phyloP scores from a whole-genome alignment of 2,113 vertebrate species.

The Microcebus lehilahytsara region DNA sequence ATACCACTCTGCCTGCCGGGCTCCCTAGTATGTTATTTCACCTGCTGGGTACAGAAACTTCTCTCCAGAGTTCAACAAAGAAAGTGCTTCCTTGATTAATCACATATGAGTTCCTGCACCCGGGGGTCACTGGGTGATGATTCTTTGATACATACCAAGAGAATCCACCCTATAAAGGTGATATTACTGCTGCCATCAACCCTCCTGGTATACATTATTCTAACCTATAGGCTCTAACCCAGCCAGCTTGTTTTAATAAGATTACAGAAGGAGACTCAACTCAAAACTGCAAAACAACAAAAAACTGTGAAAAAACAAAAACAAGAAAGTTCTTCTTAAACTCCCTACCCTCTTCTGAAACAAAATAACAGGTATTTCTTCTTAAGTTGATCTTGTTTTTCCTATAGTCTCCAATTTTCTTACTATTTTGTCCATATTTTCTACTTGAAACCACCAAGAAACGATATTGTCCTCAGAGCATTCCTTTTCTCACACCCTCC shows the following conservation, averaged over 20 bases:
- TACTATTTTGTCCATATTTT: not conserved
- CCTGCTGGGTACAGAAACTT: constrained; percentile 63
- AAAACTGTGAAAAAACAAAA: not conserved
- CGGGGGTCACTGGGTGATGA: constrained; percentile 5
- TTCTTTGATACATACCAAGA: constrained; percentile 24
- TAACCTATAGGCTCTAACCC: constrained; percentile 15
- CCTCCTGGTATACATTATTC: not conserved
- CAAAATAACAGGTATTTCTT: not conserved
- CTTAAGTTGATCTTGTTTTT: not conserved
- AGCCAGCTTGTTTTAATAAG: constrained; percentile 41
- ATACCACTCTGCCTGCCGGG: constrained; percentile 33
- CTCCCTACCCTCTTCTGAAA: not conserved
- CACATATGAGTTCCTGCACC: not conserved
- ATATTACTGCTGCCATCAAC: not conserved
- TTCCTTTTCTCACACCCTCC: not conserved
- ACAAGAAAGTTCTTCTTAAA: not conserved
- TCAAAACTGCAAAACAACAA: not conserved
- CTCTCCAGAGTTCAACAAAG: constrained; percentile 59
- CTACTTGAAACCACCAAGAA: not conserved
- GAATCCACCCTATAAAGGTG: constrained; percentile 37
- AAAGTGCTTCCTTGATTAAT: constrained; percentile 64
- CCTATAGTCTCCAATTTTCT: not conserved
- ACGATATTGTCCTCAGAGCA: not conserved
- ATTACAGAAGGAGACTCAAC: not conserved
- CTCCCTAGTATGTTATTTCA: constrained; percentile 65